Conservation (phyloP, 2,888 invertebrate genomes). For the Thelaira solivaga region DNA sequence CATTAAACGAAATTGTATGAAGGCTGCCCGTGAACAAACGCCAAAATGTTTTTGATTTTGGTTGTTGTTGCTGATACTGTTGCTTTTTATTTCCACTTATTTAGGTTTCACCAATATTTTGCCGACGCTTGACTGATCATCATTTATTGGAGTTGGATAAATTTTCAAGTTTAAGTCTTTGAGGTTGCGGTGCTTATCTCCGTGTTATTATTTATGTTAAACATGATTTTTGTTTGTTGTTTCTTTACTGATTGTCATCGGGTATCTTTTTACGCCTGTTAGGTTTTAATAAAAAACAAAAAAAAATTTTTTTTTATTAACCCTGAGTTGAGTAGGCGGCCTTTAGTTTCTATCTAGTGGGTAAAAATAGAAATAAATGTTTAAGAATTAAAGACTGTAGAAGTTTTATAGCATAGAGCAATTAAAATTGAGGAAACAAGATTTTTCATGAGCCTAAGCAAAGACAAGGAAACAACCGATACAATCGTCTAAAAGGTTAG, state of each 20-base stretch:
- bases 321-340: background rate
- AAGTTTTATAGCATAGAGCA: too few species aligned
- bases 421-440: too few species aligned
- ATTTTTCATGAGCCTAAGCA: too few species aligned
- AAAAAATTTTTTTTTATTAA: slow-evolving; percentile 2
- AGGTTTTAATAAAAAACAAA: background rate
- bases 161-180: slow-evolving; percentile 33
- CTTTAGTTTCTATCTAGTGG: too few species aligned
- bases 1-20: background rate
- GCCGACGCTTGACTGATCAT: slow-evolving; percentile 48
- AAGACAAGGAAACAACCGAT: too few species aligned
- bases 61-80: slow-evolving; percentile 6
- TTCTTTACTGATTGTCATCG: slow-evolving; percentile 15
- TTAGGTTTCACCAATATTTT: slow-evolving; percentile 55
- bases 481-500: too few species aligned
- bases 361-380: too few species aligned
- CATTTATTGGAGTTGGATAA: slow-evolving; percentile 18
- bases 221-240: slow-evolving; percentile 59
- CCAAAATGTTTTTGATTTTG: slow-evolving; percentile 12
- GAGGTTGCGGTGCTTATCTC: slow-evolving; percentile 54
- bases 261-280: slow-evolving; percentile 63
- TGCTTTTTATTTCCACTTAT: slow-evolving; percentile 52
- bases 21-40: slow-evolving; percentile 38
- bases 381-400: too few species aligned
- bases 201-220: slow-evolving; percentile 61